phyloP scores from a whole-genome alignment of 2,113 vertebrate genomes.

The Oreotrochilus melanogaster region DNA sequence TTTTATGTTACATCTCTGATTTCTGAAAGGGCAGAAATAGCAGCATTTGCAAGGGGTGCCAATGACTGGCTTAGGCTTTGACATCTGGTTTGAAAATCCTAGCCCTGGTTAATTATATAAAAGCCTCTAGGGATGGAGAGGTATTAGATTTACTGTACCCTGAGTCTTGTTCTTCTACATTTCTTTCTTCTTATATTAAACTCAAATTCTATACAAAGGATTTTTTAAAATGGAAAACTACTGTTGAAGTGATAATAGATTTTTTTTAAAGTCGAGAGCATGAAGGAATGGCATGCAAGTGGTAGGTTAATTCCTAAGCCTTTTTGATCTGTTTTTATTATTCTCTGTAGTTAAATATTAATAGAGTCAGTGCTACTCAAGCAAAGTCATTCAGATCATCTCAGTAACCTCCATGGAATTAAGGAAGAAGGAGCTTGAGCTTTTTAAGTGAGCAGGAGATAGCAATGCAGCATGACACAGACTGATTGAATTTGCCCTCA shows the following conservation, averaged over 20 bases:
- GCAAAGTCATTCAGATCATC: constrained; percentile 14
- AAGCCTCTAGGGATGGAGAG: not conserved
- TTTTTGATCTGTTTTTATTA: constrained; percentile 53
- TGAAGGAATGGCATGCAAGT: not conserved
- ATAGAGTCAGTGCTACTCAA: constrained; percentile 33
- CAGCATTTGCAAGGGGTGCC: not conserved
- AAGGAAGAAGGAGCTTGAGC: constrained; percentile 28
- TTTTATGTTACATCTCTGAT: not conserved
- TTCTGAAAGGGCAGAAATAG: not conserved
- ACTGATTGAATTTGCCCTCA: constrained; percentile 69
- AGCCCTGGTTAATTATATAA: not conserved
- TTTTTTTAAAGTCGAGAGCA: not conserved
- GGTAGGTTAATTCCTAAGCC: not conserved
- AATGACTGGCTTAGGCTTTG: not conserved
- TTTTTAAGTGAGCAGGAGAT: constrained; percentile 57
- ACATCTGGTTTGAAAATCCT: not conserved
- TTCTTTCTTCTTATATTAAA: not conserved
- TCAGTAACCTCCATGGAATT: constrained; percentile 20
- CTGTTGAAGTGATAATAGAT: not conserved
- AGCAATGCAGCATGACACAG: constrained; percentile 30
- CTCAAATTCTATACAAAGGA: not conserved
- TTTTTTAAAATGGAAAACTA: not conserved
- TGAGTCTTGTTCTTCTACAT: not conserved
- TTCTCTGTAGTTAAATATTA: constrained; percentile 52
- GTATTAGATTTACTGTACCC: not conserved